Conservation (phyloP, 2,113 vertebrate genomes). For the Antechinus flavipes region DNA sequence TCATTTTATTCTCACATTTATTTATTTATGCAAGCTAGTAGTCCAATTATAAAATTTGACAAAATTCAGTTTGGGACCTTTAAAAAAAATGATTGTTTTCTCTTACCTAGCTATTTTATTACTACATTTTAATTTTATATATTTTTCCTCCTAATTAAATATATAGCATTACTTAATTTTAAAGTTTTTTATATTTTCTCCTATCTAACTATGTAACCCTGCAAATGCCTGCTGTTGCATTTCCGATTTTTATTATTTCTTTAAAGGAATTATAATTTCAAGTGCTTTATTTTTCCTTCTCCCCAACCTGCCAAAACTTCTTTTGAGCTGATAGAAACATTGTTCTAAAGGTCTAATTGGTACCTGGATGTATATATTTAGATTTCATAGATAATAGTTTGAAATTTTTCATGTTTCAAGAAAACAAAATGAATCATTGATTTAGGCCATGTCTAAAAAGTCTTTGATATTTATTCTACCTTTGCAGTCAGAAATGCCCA, state of each 20-base stretch:
- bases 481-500: conserved; percentile 58
- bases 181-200: background rate
- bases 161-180: conserved; percentile 28
- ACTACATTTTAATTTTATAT: conserved; percentile 6
- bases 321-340: conserved; percentile 42
- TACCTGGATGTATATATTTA: conserved; percentile 50
- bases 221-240: background rate
- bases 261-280: conserved; percentile 40
- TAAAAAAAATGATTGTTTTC: background rate
- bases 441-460: conserved; percentile 42
- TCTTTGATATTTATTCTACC: conserved; percentile 43
- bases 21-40: background rate
- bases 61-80: background rate
- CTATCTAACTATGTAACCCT: background rate
- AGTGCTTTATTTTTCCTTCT: conserved; percentile 49
- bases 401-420: conserved; percentile 38
- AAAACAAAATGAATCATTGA: conserved; percentile 42
- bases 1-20: background rate
- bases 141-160: conserved; percentile 7
- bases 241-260: conserved; percentile 31
- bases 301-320: background rate
- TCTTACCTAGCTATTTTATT: background rate
- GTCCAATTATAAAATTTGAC: background rate
- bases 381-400: conserved; percentile 3
- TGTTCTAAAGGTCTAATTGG: conserved; percentile 33